These are phyloP conservation scores for Pimpla rufipes DNA, from an alignment of 2,888 invertebrate genomes.

Conservation along the genomic window DNA sequence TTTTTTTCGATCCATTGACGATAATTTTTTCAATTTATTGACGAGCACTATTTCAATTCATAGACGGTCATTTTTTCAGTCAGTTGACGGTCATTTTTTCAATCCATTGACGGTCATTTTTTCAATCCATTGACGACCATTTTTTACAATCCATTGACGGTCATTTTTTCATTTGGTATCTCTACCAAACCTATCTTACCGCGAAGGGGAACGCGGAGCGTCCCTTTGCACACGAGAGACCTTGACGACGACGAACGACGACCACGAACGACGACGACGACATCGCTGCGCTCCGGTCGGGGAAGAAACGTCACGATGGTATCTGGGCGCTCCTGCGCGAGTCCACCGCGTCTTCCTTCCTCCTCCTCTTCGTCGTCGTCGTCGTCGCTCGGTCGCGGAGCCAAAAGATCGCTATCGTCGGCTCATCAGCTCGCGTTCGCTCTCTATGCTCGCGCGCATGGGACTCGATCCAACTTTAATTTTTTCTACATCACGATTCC, in stretches of 20 bases:
- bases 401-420: constrained; percentile 76
- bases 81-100: too few species aligned
- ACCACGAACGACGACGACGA: constrained; percentile 35
- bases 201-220: constrained; percentile 55
- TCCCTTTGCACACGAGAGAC: constrained; percentile 62
- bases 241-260: constrained; percentile 69
- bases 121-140: too few species aligned
- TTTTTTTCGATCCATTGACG: too few species aligned
- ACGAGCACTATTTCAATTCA: too few species aligned
- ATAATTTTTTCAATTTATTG: too few species aligned
- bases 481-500: constrained; percentile 31
- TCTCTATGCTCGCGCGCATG: constrained; percentile 73
- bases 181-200: too few species aligned
- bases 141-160: too few species aligned
- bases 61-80: too few species aligned
- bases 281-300: constrained; percentile 59
- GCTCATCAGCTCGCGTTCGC: constrained; percentile 76
- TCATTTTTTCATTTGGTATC: too few species aligned
- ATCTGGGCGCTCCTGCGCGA: constrained; percentile 75
- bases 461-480: constrained; percentile 66
- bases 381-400: constrained; percentile 59
- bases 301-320: constrained; percentile 76
- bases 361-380: constrained; percentile 47
- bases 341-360: constrained; percentile 69
- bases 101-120: too few species aligned